phyloP scores from a whole-genome alignment of 2,797 vertebrate species.

The Oryzias sinensis region DNA sequence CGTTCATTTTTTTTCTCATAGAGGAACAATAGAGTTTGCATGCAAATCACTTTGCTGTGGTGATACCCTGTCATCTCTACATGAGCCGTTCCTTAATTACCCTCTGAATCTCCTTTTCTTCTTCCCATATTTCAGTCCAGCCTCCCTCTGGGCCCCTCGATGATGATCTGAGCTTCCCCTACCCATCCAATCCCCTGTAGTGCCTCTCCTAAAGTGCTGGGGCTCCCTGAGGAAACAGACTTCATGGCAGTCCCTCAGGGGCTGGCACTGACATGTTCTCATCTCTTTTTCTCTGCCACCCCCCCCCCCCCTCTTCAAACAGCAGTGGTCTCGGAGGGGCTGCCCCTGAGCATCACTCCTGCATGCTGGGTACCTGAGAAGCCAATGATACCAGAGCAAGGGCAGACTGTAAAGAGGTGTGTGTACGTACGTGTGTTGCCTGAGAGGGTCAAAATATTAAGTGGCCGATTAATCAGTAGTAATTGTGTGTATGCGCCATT shows the following conservation, averaged over 20 bases:
- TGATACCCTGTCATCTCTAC: conserved; percentile 11
- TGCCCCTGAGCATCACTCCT: conserved; percentile 42
- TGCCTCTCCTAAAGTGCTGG: conserved; percentile 54
- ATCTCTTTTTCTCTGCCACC: conserved; percentile 23
- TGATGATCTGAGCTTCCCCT: conserved; percentile 22
- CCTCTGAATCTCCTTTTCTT: conserved; percentile 26
- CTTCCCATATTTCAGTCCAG: conserved; percentile 26
- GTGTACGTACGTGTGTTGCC: conserved; percentile 33
- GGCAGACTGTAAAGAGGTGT: conserved; percentile 64
- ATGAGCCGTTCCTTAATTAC: conserved; percentile 28
- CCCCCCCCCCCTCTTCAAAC: conserved; percentile 51
- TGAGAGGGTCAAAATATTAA: conserved; percentile 67
- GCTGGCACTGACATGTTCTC: conserved; percentile 35
- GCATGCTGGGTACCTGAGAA: conserved; percentile 69
- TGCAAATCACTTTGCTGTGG: conserved; percentile 1
- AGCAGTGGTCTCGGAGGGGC: conserved; percentile 67
- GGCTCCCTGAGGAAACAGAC: conserved; percentile 55
- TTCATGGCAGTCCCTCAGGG: conserved; percentile 49
- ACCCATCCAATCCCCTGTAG: conserved; percentile 38
- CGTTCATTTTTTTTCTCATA: too few relatives aligned
- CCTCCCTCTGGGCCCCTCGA: conserved; percentile 45
- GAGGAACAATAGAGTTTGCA: neutral
- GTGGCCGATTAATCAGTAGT: conserved; percentile 72
- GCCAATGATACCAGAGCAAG: conserved; percentile 50
- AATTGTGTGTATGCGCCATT: conserved; percentile 72